phyloP scores from a whole-genome alignment of 1,140 invertebrate genomes.

The Formica exsecta region DNA sequence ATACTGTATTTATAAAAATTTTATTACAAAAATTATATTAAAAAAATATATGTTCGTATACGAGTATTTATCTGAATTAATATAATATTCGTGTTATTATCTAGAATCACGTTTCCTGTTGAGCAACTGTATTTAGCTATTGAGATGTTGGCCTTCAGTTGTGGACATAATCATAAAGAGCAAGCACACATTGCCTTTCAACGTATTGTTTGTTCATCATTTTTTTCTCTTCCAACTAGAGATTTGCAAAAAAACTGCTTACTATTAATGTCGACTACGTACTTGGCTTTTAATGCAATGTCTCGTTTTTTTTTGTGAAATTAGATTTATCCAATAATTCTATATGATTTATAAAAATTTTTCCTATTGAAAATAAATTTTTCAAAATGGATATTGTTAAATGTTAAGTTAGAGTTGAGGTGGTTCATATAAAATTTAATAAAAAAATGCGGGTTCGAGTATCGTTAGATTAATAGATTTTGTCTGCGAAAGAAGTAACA shows the following conservation, averaged over 20 bases:
- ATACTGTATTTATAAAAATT: too few species aligned
- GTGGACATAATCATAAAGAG: neutral
- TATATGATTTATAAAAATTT: neutral
- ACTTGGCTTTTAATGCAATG: neutral
- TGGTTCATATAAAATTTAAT: neutral
- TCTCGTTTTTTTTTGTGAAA: neutral
- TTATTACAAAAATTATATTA: too few species aligned
- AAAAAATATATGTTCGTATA: neutral
- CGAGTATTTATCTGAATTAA: neutral
- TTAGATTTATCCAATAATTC: neutral
- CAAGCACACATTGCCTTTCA: neutral
- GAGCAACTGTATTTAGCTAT: neutral
- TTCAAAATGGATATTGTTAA: neutral
- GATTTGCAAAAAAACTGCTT: neutral
- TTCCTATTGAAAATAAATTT: neutral
- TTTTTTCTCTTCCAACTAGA: neutral
- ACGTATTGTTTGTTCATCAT: neutral
- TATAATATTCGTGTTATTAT: neutral
- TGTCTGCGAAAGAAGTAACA: too few species aligned
- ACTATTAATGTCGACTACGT: neutral
- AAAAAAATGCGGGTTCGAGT: too few species aligned
- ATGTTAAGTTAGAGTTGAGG: neutral
- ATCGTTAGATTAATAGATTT: neutral
- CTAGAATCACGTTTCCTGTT: neutral
- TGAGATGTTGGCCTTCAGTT: neutral